phyloP scores from a whole-genome alignment of 2,113 vertebrate genomes.

The Clarias batrachus region DNA sequence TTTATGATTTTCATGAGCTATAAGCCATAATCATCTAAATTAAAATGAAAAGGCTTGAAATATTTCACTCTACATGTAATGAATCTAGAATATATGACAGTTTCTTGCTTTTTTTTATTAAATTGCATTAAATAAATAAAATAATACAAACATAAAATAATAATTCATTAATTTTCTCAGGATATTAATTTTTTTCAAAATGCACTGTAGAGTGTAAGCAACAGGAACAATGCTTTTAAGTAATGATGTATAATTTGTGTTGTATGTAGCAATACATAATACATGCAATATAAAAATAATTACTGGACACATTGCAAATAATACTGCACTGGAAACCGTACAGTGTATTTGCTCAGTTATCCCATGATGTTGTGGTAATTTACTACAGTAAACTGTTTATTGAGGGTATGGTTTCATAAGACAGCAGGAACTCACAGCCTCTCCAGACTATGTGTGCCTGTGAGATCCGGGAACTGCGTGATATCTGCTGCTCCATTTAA shows the following conservation, averaged over 20 bases:
- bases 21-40: no score
- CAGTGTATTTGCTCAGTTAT: background rate
- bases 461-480: constrained; percentile 89
- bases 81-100: no score
- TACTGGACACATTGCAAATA: background rate
- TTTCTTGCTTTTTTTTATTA: no score
- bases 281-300: background rate
- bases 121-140: no score
- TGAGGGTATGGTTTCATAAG: background rate
- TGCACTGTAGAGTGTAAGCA: background rate
- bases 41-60: no score
- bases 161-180: no score
- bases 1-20: no score
- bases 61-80: no score
- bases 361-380: background rate
- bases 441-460: constrained; percentile 85
- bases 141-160: no score
- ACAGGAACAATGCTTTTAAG: background rate
- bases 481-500: constrained; percentile 90
- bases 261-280: background rate
- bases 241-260: background rate
- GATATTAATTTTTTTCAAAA: no score
- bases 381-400: background rate
- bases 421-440: constrained; percentile 81
- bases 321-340: background rate